Evolutionary conservation across 1,140 invertebrate genomes (phyloP).

Genomic region (Drosophila nannoptera): DNA sequence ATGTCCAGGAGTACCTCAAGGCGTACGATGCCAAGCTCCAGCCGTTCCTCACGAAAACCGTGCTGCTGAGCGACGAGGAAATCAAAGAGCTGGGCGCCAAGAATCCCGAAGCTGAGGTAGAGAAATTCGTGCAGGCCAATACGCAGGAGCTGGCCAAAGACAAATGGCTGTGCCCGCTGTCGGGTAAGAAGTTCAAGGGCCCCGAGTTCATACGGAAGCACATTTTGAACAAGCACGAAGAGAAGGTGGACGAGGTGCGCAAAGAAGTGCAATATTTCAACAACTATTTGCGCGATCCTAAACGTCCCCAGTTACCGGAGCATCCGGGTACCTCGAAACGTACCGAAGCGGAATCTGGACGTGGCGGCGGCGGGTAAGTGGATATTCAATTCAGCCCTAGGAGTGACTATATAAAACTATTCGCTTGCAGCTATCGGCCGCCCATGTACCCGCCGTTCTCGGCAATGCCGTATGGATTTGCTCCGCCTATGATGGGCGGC

Average conservation of each 20-base stretch:
- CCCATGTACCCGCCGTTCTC: constrained; percentile 67
- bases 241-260: constrained; percentile 97
- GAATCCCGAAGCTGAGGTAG: constrained; percentile 92
- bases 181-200: constrained; percentile 99
- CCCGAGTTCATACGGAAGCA: constrained; percentile 99
- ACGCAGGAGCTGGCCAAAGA: constrained; percentile 97
- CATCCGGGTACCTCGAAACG: constrained; percentile 82
- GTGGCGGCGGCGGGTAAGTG: constrained; percentile 80
- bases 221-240: constrained; percentile 97
- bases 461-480: constrained; percentile 70
- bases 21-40: constrained; percentile 92
- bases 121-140: constrained; percentile 96
- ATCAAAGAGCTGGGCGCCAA: constrained; percentile 92
- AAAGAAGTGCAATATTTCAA: constrained; percentile 99
- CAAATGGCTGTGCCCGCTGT: constrained; percentile 99
- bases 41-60: constrained; percentile 88
- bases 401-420: neutral
- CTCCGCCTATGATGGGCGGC: constrained; percentile 66
- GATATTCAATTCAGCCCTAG: neutral
- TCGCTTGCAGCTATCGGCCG: constrained; percentile 51
- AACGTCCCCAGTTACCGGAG: constrained; percentile 95
- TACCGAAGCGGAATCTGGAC: constrained; percentile 79
- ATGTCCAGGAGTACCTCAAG: constrained; percentile 88
- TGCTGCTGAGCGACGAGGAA: constrained; percentile 88
- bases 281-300: constrained; percentile 97